phyloP scores from a whole-genome alignment of 2,797 vertebrate genomes.

The Sciurus carolinensis region DNA sequence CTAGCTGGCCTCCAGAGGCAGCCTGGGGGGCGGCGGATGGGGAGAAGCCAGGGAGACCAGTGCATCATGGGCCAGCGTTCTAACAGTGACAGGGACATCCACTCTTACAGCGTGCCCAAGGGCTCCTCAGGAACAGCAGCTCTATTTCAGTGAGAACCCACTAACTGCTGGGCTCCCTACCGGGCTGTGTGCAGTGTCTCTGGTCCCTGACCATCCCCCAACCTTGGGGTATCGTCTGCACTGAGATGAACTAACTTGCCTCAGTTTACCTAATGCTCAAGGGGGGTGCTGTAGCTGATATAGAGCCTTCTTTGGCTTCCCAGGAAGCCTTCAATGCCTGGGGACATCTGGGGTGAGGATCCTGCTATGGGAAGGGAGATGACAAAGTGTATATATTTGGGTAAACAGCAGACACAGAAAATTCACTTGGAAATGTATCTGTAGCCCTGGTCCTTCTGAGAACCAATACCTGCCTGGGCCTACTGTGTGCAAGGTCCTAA shows the following conservation, averaged over 20 bases:
- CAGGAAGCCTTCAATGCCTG: background rate
- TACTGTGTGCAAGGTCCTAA: background rate
- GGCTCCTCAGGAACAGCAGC: background rate
- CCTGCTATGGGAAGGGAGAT: too few relatives aligned
- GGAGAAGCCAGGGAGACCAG: background rate
- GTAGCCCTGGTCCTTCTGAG: background rate
- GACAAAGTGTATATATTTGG: background rate
- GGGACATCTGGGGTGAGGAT: background rate
- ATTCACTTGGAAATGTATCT: background rate
- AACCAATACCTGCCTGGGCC: background rate
- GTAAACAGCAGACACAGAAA: background rate
- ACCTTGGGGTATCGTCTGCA: background rate
- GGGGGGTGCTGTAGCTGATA: background rate
- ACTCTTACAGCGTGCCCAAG: background rate
- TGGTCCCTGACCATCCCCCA: too few relatives aligned
- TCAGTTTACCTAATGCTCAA: background rate
- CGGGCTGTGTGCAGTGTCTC: background rate
- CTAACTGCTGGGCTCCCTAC: background rate
- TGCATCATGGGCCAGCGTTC: background rate
- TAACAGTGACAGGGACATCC: background rate
- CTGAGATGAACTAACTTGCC: background rate
- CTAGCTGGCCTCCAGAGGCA: background rate
- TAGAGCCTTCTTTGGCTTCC: background rate
- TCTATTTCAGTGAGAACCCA: background rate
- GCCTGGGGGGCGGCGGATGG: rapidly evolving